A percentile compares a stretch with the other conserved stretches of the same genome.
These are phyloP conservation scores for Nematolebias whitei DNA, from an alignment of 2,113 vertebrate species.

Conservation along the genomic window DNA sequence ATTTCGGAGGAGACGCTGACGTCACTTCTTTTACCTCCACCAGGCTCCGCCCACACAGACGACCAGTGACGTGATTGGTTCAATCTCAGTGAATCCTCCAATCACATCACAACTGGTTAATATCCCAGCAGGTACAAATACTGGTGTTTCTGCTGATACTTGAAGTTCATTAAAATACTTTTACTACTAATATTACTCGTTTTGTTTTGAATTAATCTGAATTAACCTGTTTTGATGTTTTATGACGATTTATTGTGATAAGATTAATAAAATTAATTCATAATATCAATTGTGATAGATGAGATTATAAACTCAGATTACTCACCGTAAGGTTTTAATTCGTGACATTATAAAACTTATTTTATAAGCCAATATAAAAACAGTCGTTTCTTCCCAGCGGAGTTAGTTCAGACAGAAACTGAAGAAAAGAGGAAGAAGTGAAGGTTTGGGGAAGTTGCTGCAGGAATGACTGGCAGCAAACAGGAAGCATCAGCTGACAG, in stretches of 20 bases:
- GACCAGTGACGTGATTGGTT: not conserved
- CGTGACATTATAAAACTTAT: not conserved
- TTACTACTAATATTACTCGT: no score
- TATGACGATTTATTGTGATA: no score
- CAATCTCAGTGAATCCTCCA: not conserved
- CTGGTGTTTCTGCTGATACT: not conserved
- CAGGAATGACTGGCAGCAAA: slow-evolving; percentile 7
- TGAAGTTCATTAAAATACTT: not conserved
- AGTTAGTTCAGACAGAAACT: slow-evolving; percentile 2
- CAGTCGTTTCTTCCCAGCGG: not conserved
- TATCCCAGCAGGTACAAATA: not conserved
- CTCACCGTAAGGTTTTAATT: not conserved
- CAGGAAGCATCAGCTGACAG: slow-evolving; percentile 24
- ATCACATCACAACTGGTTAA: not conserved
- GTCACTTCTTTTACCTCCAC: slow-evolving; percentile 37
- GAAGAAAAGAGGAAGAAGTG: slow-evolving; percentile 46
- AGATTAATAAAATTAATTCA: no score
- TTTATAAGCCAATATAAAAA: not conserved
- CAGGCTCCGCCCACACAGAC: slow-evolving; percentile 27
- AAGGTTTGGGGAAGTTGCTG: slow-evolving; percentile 36
- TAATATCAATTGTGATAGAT: no score
- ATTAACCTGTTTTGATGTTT: no score
- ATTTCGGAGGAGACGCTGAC: not conserved
- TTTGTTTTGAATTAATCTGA: not conserved
- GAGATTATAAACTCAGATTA: no score